phyloP scores from a whole-genome alignment of 2,797 vertebrate genomes.

The Toxotes lorentzi region DNA sequence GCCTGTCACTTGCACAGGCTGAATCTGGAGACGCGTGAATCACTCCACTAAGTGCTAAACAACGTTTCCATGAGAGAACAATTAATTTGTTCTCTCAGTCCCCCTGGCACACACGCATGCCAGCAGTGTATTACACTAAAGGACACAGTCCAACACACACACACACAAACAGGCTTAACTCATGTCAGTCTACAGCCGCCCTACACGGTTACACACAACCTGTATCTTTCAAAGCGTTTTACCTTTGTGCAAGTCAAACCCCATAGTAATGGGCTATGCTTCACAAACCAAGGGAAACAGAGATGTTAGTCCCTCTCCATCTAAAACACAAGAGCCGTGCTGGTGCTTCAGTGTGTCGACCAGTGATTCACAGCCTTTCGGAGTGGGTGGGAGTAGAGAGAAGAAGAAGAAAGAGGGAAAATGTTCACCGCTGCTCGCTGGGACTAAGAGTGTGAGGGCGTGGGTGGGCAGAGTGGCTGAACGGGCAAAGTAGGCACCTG shows the following conservation, averaged over 20 bases:
- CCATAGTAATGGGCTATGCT: constrained; percentile 46
- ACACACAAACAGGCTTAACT: constrained; percentile 21
- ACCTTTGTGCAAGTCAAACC: constrained; percentile 49
- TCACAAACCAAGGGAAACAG: constrained; percentile 49
- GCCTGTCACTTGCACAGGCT: constrained; percentile 69
- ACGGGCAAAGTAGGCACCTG: constrained; percentile 82
- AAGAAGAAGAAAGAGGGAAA: constrained; percentile 74
- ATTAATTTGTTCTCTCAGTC: constrained; percentile 70
- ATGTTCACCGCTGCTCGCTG: constrained; percentile 63
- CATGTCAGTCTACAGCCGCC: constrained; percentile 12
- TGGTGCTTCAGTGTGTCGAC: constrained; percentile 70
- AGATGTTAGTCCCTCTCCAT: constrained; percentile 56
- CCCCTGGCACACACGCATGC: constrained; percentile 40
- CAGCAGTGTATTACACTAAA: constrained; percentile 21
- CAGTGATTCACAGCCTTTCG: constrained; percentile 81
- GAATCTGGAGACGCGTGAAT: constrained; percentile 71
- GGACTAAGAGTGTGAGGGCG: constrained; percentile 82
- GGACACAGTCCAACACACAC: constrained; percentile 33
- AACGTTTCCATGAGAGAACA: constrained; percentile 75
- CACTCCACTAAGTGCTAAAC: constrained; percentile 75
- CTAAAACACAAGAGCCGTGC: constrained; percentile 64
- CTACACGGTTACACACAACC: constrained; percentile 20
- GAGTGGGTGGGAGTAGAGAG: constrained; percentile 82
- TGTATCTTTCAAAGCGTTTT: constrained; percentile 36
- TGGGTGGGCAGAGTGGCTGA: constrained; percentile 81